A percentile compares a stretch with the other conserved stretches of the same genome.
Conservation (phyloP, 53 echinoderm and acorn worm genomes). For the Patiria pectinifera region DNA sequence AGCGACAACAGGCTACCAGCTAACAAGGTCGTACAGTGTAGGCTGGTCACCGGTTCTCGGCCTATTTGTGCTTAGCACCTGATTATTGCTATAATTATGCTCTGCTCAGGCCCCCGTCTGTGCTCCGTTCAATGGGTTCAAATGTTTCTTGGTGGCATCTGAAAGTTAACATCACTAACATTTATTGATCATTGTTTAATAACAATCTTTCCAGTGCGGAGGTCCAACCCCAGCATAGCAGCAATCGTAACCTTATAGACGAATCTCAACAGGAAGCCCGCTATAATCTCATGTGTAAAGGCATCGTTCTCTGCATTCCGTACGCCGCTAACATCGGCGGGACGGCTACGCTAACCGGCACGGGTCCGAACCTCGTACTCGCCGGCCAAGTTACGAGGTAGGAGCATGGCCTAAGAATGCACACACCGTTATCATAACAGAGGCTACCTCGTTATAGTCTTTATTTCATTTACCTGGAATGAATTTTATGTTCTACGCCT, state of each 20-base stretch:
- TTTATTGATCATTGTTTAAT: not conserved
- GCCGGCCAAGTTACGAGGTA: slow-evolving; percentile 71
- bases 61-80: too few relatives aligned
- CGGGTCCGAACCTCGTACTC: slow-evolving; percentile 84
- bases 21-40: too few relatives aligned
- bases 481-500: too few relatives aligned
- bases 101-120: too few relatives aligned
- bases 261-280: not conserved
- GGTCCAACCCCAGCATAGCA: not conserved
- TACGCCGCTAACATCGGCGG: slow-evolving; percentile 95
- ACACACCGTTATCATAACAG: not conserved
- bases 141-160: too few relatives aligned
- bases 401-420: not conserved
- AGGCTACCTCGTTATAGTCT: not conserved
- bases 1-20: too few relatives aligned
- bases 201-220: not conserved
- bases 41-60: too few relatives aligned
- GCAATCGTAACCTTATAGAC: not conserved
- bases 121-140: too few relatives aligned
- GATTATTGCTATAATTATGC: too few relatives aligned
- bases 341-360: slow-evolving; percentile 85
- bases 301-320: slow-evolving; percentile 78
- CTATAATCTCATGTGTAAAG: slow-evolving; percentile 72
- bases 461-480: too few relatives aligned
- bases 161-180: too few relatives aligned